phyloP scores from a whole-genome alignment of 2,797 vertebrate species.

The Urocyon cinereoargenteus region DNA sequence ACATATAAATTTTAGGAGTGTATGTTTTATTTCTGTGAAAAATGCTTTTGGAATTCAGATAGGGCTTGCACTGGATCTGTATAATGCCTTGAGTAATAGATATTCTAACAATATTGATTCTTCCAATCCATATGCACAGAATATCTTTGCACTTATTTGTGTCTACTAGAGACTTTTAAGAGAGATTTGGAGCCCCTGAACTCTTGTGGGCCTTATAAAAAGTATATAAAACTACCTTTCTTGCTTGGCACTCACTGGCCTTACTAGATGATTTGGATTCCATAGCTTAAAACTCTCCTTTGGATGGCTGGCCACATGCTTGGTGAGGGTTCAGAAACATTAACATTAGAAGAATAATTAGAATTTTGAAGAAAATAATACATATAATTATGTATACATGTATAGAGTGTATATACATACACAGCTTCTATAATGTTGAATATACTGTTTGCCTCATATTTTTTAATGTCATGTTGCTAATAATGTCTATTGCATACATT shows the following conservation, averaged over 20 bases:
- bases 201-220: conserved; percentile 55
- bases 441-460: conserved; percentile 62
- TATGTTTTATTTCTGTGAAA: background rate
- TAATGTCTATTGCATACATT: conserved; percentile 75
- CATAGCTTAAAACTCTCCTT: conserved; percentile 55
- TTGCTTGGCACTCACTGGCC: conserved; percentile 12
- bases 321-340: conserved; percentile 42
- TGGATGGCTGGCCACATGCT: background rate
- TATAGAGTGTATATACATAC: background rate
- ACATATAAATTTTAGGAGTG: background rate
- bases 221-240: conserved; percentile 37
- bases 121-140: background rate
- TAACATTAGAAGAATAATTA: conserved; percentile 42
- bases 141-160: background rate
- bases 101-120: background rate
- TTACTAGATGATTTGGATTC: conserved; percentile 29
- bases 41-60: background rate
- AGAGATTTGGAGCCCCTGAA: conserved; percentile 29
- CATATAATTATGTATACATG: background rate
- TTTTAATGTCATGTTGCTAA: conserved; percentile 62
- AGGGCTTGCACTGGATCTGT: background rate
- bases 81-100: background rate
- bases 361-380: background rate
- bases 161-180: conserved; percentile 26
- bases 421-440: background rate